Conservation (phyloP, 2,888 invertebrate genomes). For the Amblyteles armatorius region DNA sequence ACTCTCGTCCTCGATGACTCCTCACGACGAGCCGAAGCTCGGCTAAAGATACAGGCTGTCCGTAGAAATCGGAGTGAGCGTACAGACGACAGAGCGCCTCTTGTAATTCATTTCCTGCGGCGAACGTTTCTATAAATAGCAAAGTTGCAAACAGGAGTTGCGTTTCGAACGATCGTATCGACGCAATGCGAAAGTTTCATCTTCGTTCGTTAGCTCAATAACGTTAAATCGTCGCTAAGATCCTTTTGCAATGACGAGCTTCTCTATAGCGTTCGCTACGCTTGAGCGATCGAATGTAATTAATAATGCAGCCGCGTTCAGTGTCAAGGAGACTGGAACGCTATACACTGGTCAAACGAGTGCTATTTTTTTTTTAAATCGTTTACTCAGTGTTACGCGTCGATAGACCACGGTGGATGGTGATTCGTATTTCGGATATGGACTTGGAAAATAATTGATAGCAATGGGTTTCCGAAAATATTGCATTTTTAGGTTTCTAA, state of each 20-base stretch:
- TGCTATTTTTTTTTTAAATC: no score
- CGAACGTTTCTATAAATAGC: constrained; percentile 5
- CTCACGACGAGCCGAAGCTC: neutral
- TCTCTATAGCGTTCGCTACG: neutral
- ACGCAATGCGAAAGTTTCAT: neutral
- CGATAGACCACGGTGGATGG: neutral
- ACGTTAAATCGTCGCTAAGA: neutral
- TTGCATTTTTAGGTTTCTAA: no score
- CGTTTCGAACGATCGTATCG: neutral
- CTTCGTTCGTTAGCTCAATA: neutral
- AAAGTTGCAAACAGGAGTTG: neutral
- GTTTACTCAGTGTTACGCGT: no score
- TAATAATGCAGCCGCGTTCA: neutral
- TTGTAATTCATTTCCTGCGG: neutral
- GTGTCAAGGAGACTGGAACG: no score
- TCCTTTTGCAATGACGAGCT: neutral
- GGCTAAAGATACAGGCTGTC: neutral
- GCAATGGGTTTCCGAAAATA: no score
- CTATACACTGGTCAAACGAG: no score
- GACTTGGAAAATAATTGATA: no score
- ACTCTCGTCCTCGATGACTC: neutral
- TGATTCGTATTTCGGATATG: no score
- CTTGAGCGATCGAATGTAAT: neutral
- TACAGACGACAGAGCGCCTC: neutral
- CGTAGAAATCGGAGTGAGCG: constrained; percentile 1